Evolutionary conservation across 2,888 invertebrate species (phyloP).

Genomic region (Galerucella pusilla): DNA sequence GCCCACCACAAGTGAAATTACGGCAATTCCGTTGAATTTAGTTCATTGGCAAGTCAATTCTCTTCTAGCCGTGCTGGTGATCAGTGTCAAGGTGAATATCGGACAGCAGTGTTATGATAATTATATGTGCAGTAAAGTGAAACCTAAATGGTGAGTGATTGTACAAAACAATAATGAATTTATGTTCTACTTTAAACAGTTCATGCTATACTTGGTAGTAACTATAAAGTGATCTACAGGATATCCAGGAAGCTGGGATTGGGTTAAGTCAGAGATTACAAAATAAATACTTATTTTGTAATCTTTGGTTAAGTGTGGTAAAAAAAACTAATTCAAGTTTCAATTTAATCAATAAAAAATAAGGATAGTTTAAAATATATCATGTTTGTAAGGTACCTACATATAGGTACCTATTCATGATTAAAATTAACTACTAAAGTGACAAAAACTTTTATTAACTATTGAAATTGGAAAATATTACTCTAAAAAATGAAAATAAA

Average conservation of each 20-base stretch:
- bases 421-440: too few species aligned
- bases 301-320: too few species aligned
- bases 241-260: neutral
- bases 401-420: too few species aligned
- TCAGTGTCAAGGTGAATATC: constrained; percentile 36
- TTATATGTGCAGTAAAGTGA: constrained; percentile 25
- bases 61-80: constrained; percentile 19
- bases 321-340: too few species aligned
- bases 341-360: neutral
- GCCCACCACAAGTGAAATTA: constrained; percentile 39
- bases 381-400: too few species aligned
- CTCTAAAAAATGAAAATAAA: too few species aligned
- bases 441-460: too few species aligned
- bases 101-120: constrained; percentile 12
- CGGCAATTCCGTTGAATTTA: constrained; percentile 32
- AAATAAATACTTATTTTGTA: too few species aligned
- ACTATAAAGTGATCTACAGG: neutral
- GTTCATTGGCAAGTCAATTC: constrained; percentile 18
- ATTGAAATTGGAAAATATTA: too few species aligned
- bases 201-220: neutral
- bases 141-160: constrained; percentile 30
- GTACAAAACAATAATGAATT: constrained; percentile 7
- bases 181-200: neutral
- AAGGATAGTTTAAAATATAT: neutral
- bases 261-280: too few species aligned